These are phyloP conservation scores for Thereva nobilitata DNA, from an alignment of 2,888 invertebrate genomes.

Conservation along the genomic window DNA sequence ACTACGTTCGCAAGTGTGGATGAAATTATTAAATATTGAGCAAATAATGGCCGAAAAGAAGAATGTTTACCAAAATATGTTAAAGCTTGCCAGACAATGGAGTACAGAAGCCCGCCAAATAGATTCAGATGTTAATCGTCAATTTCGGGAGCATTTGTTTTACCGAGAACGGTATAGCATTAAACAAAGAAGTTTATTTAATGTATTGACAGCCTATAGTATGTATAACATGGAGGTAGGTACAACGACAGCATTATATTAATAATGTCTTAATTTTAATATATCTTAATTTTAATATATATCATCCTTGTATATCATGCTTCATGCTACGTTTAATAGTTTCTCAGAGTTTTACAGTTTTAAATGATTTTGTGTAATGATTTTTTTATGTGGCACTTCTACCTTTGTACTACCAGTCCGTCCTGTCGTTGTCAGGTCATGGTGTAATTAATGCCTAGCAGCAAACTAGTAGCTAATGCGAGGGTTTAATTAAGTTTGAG, in stretches of 20 bases:
- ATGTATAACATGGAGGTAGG: constrained; percentile 91
- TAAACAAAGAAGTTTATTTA: constrained; percentile 90
- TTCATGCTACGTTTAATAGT: too few relatives aligned
- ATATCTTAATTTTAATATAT: not conserved
- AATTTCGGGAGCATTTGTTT: constrained; percentile 91
- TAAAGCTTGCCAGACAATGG: constrained; percentile 78
- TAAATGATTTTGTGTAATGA: too few relatives aligned
- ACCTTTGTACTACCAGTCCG: too few relatives aligned
- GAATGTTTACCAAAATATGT: constrained; percentile 79
- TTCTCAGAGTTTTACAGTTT: too few relatives aligned
- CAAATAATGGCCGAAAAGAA: constrained; percentile 73
- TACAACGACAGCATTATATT: not conserved
- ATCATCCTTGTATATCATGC: too few relatives aligned
- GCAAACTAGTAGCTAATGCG: too few relatives aligned
- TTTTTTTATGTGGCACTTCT: too few relatives aligned
- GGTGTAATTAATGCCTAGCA: too few relatives aligned
- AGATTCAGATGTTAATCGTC: constrained; percentile 95
- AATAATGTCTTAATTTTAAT: not conserved
- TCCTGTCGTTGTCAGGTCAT: too few relatives aligned
- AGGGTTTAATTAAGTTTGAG: too few relatives aligned
- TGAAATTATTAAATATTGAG: constrained; percentile 73
- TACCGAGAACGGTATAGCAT: constrained; percentile 87
- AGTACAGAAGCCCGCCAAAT: constrained; percentile 95
- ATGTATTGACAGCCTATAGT: constrained; percentile 92
- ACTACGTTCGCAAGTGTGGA: constrained; percentile 67